Base-by-base conservation (phyloP, 1,140 invertebrate species). In the Akabosia matsudoensis region DNA sequence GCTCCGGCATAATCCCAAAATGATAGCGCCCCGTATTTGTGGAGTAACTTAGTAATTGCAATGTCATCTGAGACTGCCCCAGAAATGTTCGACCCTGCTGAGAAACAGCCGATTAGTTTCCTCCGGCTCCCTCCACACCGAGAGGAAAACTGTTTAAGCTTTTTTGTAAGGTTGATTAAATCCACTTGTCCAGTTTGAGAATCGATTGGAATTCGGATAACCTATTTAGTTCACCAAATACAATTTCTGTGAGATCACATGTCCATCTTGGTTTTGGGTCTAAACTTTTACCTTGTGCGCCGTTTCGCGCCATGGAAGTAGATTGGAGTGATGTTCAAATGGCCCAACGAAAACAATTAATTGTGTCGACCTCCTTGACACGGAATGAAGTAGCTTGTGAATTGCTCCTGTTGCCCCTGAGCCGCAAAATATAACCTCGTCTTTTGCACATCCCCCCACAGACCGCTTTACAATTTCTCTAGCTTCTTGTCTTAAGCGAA, bases 21-120 rank as follows among this genome's bases (percentile, higher is more conserved):
- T 4, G 84, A 83, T 0, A 88, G 81, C 13, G 85, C 87, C 1
- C 82, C 84, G 79, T 86, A 85, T 77, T 83, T 82, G 81, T 89
- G 88, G 1, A 89, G 80, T n/a, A 86, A 76, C 18, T 82, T 76
- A 0, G 87, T 87, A 2, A 89, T 82, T 26, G 78, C 45, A 51
- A 86, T 81, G 37, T 86, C 85, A 80, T 88, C 85, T 13, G 83
- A 82, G 16, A 88, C 70, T 24, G 85, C 83, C 7, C 88, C 88
- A n/a, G 88, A 88, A 3, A 89, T 82, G 80, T 89, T 89, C 13
- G 88, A 89, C 3, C 85, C 87, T 4, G 87, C 88, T 70, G 84
- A 83, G 76, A 89, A 88, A 77, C 84, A 85, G 3, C 88, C 88
- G 77, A 89, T 87, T 74, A 45, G 70, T n/a, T 75, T 73, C 24